These are phyloP conservation scores for Onychomys arenicola DNA, from an alignment of 2,797 vertebrate genomes.

Conservation along the genomic window DNA sequence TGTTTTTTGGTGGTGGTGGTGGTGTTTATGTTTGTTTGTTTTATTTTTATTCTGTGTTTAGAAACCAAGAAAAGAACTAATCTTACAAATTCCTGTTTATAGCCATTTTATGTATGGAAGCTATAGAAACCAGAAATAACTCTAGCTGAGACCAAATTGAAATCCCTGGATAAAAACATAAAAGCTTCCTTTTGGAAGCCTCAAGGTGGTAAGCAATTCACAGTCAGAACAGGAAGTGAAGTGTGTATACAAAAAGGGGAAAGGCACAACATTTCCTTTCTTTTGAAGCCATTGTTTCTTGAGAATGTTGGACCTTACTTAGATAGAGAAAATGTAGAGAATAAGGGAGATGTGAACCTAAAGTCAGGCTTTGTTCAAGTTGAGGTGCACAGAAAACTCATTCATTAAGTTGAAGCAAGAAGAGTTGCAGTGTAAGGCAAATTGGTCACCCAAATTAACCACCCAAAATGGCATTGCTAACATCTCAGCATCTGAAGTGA, in stretches of 20 bases:
- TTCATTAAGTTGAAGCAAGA: not conserved
- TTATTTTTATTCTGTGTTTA: constrained; percentile 3
- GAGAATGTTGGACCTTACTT: not conserved
- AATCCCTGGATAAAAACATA: constrained; percentile 26
- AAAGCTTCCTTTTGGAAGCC: not conserved
- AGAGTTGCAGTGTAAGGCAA: not conserved
- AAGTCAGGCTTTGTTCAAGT: not conserved
- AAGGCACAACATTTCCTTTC: not conserved
- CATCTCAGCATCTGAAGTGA: not conserved
- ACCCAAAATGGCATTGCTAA: not conserved
- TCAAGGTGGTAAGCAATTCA: not conserved
- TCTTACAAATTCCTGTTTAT: not conserved
- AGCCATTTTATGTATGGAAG: not conserved
- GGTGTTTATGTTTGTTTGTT: no score
- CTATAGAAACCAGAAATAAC: not conserved
- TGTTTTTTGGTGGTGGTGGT: not conserved
- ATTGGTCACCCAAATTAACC: not conserved
- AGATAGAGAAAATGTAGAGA: not conserved
- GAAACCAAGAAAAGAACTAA: not conserved
- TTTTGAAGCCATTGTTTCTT: not conserved
- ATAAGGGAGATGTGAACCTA: not conserved
- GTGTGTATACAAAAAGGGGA: not conserved
- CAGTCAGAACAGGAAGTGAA: not conserved
- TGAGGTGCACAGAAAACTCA: not conserved
- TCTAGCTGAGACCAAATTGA: not conserved